Conservation (phyloP, 2,797 vertebrate genomes). For the Syndactyla subalaris region DNA sequence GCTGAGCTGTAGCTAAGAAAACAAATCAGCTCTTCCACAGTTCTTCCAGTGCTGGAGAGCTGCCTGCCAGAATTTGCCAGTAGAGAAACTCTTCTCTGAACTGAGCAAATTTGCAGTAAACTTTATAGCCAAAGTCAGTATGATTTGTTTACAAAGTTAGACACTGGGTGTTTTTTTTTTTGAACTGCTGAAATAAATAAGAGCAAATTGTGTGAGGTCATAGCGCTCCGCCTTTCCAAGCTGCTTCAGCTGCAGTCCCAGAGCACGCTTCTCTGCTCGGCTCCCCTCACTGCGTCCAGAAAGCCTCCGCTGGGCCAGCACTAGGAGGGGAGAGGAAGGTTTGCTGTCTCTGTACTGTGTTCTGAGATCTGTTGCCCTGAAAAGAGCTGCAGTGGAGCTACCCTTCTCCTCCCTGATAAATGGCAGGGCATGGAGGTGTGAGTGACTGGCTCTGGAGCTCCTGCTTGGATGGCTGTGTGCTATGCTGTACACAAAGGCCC, state of each 20-base stretch:
- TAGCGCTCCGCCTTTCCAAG: slow-evolving; percentile 27
- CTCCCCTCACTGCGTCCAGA: neutral
- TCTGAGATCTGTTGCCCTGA: neutral
- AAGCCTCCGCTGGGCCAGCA: neutral
- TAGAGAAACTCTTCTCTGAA: slow-evolving; percentile 7
- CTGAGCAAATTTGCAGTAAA: slow-evolving; percentile 43
- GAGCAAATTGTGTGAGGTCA: slow-evolving; percentile 52
- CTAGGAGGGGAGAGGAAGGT: neutral
- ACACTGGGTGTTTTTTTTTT: slow-evolving; percentile 21
- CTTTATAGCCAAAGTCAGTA: slow-evolving; percentile 40
- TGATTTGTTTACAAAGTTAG: slow-evolving; percentile 52
- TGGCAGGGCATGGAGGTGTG: neutral
- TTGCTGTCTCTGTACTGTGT: neutral
- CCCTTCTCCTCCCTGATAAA: neutral
- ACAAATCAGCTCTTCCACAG: neutral
- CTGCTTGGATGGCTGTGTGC: slow-evolving; percentile 51
- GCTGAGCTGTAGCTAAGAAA: neutral
- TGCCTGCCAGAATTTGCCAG: slow-evolving; percentile 1
- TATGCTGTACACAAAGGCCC: slow-evolving; percentile 65
- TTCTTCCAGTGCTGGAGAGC: neutral
- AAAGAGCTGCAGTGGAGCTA: neutral
- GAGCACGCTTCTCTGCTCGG: neutral
- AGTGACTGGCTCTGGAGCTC: slow-evolving; percentile 39
- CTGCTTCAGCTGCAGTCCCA: slow-evolving; percentile 49
- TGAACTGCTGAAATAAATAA: slow-evolving; percentile 41